phyloP scores from a whole-genome alignment of 23 tunicate species.

The Trididemnum miniatum region DNA sequence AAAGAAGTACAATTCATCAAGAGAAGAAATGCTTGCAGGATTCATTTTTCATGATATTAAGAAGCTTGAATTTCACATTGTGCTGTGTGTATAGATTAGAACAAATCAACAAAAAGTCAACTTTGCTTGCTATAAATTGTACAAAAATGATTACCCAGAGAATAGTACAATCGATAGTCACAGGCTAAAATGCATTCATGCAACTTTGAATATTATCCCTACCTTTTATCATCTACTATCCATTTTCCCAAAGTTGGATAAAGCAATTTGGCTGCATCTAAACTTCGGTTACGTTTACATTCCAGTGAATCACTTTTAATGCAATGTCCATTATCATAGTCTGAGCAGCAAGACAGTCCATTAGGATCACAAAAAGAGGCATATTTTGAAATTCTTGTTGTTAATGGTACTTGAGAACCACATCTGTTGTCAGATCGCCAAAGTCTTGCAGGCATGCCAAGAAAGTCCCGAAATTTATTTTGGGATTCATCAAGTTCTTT shows the following conservation, averaged over 20 bases:
- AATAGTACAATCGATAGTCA: no score
- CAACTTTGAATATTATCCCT: no score
- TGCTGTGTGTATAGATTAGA: no score
- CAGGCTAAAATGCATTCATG: no score
- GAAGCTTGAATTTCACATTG: no score
- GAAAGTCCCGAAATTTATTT: background rate
- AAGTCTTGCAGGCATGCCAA: background rate
- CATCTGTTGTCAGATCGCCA: slow-evolving; percentile 43
- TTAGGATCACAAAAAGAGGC: slow-evolving; percentile 17
- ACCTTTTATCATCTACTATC: slow-evolving; percentile 37
- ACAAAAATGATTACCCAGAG: no score
- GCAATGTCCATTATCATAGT: slow-evolving; percentile 5
- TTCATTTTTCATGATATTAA: no score
- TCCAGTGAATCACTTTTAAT: background rate
- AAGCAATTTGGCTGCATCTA: slow-evolving; percentile 38
- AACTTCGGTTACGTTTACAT: slow-evolving; percentile 16
- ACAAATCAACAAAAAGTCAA: no score
- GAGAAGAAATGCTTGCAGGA: no score
- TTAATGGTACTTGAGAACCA: background rate
- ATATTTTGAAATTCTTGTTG: background rate
- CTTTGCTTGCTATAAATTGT: no score
- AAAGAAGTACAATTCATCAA: no score
- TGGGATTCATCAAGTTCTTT: background rate
- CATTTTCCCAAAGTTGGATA: slow-evolving; percentile 41
- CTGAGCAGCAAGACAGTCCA: slow-evolving; percentile 11